Percentiles rank a stretch among this genome's conserved stretches.
Conservation (phyloP, 1,140 invertebrate species). For the Panagrolaimus sp. region DNA sequence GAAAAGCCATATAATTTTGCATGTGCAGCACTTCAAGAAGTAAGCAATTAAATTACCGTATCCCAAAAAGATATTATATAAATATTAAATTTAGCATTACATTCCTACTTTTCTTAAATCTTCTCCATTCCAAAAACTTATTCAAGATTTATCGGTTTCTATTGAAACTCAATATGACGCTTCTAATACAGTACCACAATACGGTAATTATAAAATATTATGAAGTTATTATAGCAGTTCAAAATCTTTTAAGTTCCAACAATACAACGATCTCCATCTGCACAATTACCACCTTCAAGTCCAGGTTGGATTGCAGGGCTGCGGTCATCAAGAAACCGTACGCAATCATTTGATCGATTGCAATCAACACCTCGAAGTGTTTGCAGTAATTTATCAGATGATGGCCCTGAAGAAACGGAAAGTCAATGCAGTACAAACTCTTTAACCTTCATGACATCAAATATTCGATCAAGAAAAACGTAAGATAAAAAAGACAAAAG, state of each 20-base stretch:
- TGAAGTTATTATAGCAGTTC: no score
- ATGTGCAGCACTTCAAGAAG: neutral
- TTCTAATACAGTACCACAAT: no score
- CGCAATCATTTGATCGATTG: neutral
- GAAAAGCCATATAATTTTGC: constrained; percentile 16
- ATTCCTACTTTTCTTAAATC: neutral
- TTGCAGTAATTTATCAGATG: neutral
- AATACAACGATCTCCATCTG: neutral
- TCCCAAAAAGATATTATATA: neutral
- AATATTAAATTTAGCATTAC: neutral
- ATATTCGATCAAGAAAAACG: no score
- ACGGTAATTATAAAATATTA: no score
- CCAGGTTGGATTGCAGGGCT: constrained; percentile 3
- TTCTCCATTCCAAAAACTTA: constrained; percentile 2
- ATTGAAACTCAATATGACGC: neutral
- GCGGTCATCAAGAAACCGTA: neutral
- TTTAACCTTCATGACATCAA: neutral
- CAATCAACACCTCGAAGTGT: neutral
- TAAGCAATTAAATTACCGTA: neutral
- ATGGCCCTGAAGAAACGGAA: neutral
- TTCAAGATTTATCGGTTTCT: neutral
- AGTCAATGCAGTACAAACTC: constrained; percentile 5
- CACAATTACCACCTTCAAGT: constrained; percentile 7
- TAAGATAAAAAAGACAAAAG: no score
- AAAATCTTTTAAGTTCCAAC: neutral